These are phyloP conservation scores for Toxostoma redivivum DNA, from an alignment of 2,113 vertebrate species.

Conservation along the genomic window DNA sequence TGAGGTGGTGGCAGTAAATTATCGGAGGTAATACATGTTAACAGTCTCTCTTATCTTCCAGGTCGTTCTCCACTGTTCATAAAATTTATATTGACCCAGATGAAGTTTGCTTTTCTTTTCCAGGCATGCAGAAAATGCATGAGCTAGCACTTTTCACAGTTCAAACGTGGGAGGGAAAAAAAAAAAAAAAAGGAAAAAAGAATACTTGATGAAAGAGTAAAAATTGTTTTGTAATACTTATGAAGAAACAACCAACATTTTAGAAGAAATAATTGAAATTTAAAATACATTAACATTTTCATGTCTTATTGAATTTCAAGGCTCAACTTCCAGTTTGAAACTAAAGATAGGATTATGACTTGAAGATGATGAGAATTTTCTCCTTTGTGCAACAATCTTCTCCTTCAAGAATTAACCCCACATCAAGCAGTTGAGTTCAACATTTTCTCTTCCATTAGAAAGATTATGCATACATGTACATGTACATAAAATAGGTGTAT, in stretches of 20 bases:
- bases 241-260: not conserved
- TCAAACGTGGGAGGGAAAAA: not conserved
- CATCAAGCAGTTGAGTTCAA: not conserved
- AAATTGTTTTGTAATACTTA: not conserved
- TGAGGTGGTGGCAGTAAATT: not conserved
- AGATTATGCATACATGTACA: not conserved
- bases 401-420: not conserved
- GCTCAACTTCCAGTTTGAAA: not conserved
- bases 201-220: not conserved
- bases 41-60: not conserved
- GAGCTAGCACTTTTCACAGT: not conserved
- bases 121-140: not conserved
- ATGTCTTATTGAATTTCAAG: not conserved
- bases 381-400: not conserved
- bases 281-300: not conserved
- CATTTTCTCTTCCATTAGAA: not conserved
- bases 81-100: not conserved
- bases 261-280: not conserved
- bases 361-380: not conserved
- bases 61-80: not conserved
- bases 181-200: fast-evolving
- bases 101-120: not conserved
- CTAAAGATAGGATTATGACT: not conserved
- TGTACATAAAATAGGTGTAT: not conserved
- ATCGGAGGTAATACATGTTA: not conserved